Evolutionary conservation across 2,113 vertebrate genomes (phyloP).

Genomic region (Ceyx melanurus): DNA sequence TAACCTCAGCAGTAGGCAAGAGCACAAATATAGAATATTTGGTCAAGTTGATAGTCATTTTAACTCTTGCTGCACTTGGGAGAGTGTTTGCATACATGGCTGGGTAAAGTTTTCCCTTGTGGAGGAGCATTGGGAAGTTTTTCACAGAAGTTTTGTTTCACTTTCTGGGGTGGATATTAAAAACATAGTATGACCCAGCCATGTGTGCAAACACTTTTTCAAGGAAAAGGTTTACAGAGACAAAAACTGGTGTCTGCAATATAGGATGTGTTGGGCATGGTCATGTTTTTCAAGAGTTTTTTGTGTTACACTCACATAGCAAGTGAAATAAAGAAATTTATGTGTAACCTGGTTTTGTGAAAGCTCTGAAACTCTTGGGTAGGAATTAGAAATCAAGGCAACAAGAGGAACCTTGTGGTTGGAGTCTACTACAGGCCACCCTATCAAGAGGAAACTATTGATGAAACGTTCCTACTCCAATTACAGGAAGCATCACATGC

Average conservation of each 20-base stretch:
- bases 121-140: neutral
- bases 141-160: neutral
- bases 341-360: slow-evolving; percentile 27
- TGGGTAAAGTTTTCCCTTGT: neutral
- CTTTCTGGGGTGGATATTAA: neutral
- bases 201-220: too few species aligned
- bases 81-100: fast-evolving
- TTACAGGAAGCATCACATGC: too few species aligned
- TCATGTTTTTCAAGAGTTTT: neutral
- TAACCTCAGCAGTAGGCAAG: neutral
- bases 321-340: slow-evolving; percentile 11
- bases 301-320: neutral
- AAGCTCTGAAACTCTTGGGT: slow-evolving; percentile 21
- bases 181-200: neutral
- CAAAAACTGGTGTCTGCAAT: neutral
- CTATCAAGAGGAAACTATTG: too few species aligned
- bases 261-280: neutral
- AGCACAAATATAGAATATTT: neutral
- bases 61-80: neutral
- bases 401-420: too few species aligned
- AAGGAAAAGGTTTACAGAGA: neutral
- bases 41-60: neutral
- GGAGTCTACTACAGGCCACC: too few species aligned
- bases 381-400: too few species aligned
- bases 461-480: too few species aligned